Conservation (phyloP, 1,140 invertebrate species). For the Tyrophagus putrescentiae region DNA sequence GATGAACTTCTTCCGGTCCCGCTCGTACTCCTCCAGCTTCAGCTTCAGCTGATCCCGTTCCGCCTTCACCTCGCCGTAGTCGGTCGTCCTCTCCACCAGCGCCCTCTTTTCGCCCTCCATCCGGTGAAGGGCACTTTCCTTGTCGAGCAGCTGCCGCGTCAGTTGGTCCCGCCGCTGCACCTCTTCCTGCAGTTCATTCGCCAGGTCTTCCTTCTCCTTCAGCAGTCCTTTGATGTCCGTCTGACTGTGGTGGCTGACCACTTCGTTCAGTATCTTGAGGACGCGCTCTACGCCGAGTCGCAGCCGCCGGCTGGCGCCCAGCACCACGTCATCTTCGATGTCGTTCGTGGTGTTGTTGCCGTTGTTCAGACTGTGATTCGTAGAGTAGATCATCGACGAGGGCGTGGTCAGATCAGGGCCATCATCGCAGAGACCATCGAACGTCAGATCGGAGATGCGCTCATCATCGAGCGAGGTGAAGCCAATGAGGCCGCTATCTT, state of each 20-base stretch:
- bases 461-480: conserved; percentile 20
- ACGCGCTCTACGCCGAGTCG: conserved; percentile 24
- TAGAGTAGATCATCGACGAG: conserved; percentile 2
- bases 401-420: conserved; percentile 24
- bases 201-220: conserved; percentile 24
- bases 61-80: conserved; percentile 11
- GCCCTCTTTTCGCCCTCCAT: conserved; percentile 14
- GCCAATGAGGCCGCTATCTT: background rate
- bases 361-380: background rate
- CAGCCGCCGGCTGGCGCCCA: conserved; percentile 25
- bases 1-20: conserved; percentile 8
- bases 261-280: conserved; percentile 23
- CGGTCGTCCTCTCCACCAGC: background rate
- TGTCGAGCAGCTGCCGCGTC: conserved; percentile 6
- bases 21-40: conserved; percentile 7
- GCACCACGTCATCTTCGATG: conserved; percentile 27
- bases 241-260: conserved; percentile 15
- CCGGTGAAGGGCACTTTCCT: background rate
- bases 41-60: background rate
- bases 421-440: conserved; percentile 24
- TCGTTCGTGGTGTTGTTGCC: conserved; percentile 17
- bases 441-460: background rate
- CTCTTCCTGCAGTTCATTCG: conserved; percentile 24
- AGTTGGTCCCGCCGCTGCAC: conserved; percentile 6
- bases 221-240: conserved; percentile 23